Evolutionary conservation across 2,888 invertebrate species (phyloP), one percentile per base, ranked within the genome.

Genomic region (Cyrtodaria siliqua): DNA sequence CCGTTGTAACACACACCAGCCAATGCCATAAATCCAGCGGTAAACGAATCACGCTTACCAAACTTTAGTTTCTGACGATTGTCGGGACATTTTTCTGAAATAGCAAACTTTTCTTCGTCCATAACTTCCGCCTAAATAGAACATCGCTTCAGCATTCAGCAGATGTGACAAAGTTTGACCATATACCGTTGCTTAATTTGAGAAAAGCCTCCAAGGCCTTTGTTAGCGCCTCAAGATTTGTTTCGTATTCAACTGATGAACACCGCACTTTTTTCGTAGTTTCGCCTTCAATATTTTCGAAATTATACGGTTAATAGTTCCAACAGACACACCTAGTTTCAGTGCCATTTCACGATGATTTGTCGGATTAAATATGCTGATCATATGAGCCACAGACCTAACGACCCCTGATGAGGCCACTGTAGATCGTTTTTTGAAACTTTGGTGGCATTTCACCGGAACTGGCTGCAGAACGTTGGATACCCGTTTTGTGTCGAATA

Each of bases 111-210:
- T 12, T n/a, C 40, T 9, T 8, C 56, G 33, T 18, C 56, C 56
- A 56, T 56, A 56, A 6, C 56, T 56, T n/a, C 56, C 56, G 18
- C 40, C 56, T n/a, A 56, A n/a, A 56, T 56, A 56, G 18, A 56
- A 56, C 33, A 56, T 56, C 12, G 56, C 56, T 23, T 38, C 38
- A 23, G n/a, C n/a, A n/a, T n/a, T n/a, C n/a, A n/a, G 29, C 40
- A 18, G 56, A 12, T 3, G 56, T 56, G 8, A 56, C 56, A 26
- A 18, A 29, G 23, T 56, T 56, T 26, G 29, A 38, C 38, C 56
- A 38, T 4, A 38, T 18, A 18, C 23, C 23, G 38, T 38, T 33
- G 9, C 38, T 8, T 18, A 56, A 38, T 9, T 40, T 33, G 20
- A 18, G 2, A 24, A 38, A 3, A 56, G 40, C 16, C 23, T 33